Evolutionary conservation across 2,113 vertebrate genomes (phyloP), one percentile per base, ranked within the genome.

Genomic region (Pogonocichla stellata): DNA sequence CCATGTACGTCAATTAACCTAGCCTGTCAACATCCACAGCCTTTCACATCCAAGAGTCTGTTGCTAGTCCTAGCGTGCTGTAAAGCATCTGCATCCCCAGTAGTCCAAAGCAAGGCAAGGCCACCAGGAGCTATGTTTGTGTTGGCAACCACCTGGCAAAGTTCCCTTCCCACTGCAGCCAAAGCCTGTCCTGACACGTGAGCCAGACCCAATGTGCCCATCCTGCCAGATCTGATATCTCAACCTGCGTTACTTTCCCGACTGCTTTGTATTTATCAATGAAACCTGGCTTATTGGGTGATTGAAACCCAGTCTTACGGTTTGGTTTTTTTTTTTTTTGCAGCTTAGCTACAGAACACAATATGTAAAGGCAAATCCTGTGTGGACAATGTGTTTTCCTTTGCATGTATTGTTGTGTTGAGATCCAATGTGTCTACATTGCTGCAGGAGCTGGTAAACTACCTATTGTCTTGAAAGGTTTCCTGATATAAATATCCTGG

Each of bases 11-110:
- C 9, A 72, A 57, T 40, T 65, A 85, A 79, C 14, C 29, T 48
- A 54, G 15, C 5, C 9, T 61, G 36, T 29, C 50, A 65, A 58
- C 6, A 29, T 38, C 36, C 6, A 2, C 5, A 0, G 1, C 0
- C 25, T 23, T 12, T 40, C 40, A 45, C 1, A 3, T 45, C 33
- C 34, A 57, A 43, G 43, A 47, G 5, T 34, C 67, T 84, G 6
- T 71, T 74, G 12, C 31, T 67, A 40, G 34, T 48, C 15, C 48
- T 77, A 40, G 10, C 19, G 25, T 22, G 56, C 24, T 28, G 24
- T 40, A 48, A 79, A 87, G 36, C 7, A 31, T 34, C 56, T 17
- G 40, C 14, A 31, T 56, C 36, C 10, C 33, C 38, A 13, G 26
- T 9, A 80, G 33, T 69, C 28, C 42, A 72, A 75, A 80, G 9